Evolutionary conservation across 2,888 invertebrate genomes (phyloP), one percentile per base, ranked within the genome.

Genomic region (Scaptodrosophila latifasciaeformis): DNA sequence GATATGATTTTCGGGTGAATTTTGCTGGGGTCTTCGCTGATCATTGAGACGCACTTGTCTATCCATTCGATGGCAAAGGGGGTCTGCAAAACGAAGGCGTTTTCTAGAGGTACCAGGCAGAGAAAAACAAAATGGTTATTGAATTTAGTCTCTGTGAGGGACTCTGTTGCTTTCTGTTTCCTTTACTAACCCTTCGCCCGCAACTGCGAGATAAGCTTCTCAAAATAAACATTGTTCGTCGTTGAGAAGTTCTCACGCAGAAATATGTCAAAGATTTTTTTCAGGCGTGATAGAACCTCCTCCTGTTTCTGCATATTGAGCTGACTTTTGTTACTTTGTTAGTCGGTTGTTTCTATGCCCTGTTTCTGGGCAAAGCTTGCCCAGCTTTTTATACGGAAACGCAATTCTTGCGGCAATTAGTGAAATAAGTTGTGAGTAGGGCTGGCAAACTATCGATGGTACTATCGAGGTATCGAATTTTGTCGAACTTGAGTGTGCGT

Each of bases 181-280:
- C n/a, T n/a, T n/a, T 86, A 84, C 81, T 88, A 87, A 65, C 87
- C 85, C 67, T 87, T 86, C 46, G 88, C 88, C 15, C 88, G 85
- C 64, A 92, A 82, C 84, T 91, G 91, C 49, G 89, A 89, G 59
- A 91, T 86, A 40, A 92, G 86, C 66, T 89, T 89, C 80, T 91
- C 91, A 57, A 90, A 89, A 82, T 91, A 91, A 67, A 90, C 90
- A 84, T 88, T 90, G 81, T 90, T 84, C 9, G 77, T 80, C 40
- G 72, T 77, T 35, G 68, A 65, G 63, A 83, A 82, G 56, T 83
- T 81, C 34, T 70, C 70, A 21, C 65, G 64, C 29, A 86, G 58
- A 53, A 85, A 84, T 57, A 70, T 57, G 49, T 82, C 81, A 18
- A 86, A 74, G 15, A 86, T 79, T 31, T 62, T 53, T 31, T 75